These are phyloP conservation scores for Protonemura montana DNA, from an alignment of 2,888 invertebrate genomes.

Conservation along the genomic window DNA sequence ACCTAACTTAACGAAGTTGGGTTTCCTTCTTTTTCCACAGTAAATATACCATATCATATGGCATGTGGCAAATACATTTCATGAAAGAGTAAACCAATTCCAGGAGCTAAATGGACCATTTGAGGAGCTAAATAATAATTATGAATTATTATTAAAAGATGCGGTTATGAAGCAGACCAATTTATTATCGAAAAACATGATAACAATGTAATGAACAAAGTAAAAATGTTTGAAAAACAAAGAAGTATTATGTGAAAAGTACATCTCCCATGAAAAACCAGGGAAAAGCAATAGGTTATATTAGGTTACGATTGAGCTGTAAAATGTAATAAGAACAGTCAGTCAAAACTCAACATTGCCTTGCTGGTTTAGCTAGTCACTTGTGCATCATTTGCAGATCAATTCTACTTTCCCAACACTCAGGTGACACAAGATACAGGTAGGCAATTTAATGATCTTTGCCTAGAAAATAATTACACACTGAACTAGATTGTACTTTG, in stretches of 20 bases:
- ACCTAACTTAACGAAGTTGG: too few relatives aligned
- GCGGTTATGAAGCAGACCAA: not conserved
- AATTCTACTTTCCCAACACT: not conserved
- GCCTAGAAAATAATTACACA: not conserved
- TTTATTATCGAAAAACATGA: not conserved
- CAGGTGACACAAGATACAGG: not conserved
- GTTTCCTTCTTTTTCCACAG: too few relatives aligned
- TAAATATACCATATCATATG: too few relatives aligned
- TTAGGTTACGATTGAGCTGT: not conserved
- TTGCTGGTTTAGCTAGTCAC: not conserved
- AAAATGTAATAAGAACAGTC: not conserved
- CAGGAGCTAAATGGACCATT: too few relatives aligned
- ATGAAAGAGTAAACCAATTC: too few relatives aligned
- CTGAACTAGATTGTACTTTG: slow-evolving; percentile 14
- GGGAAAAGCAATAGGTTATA: not conserved
- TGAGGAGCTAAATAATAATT: too few relatives aligned
- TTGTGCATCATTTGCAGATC: not conserved
- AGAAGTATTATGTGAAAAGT: not conserved
- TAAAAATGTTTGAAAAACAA: not conserved
- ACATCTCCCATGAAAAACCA: not conserved
- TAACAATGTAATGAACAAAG: not conserved
- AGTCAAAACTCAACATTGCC: not conserved
- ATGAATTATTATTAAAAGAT: too few relatives aligned
- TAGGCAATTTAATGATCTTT: too few relatives aligned
- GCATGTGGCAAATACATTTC: too few relatives aligned